Evolutionary conservation across 2,888 invertebrate species (phyloP).

Genomic region (Physocephala rufipes): DNA sequence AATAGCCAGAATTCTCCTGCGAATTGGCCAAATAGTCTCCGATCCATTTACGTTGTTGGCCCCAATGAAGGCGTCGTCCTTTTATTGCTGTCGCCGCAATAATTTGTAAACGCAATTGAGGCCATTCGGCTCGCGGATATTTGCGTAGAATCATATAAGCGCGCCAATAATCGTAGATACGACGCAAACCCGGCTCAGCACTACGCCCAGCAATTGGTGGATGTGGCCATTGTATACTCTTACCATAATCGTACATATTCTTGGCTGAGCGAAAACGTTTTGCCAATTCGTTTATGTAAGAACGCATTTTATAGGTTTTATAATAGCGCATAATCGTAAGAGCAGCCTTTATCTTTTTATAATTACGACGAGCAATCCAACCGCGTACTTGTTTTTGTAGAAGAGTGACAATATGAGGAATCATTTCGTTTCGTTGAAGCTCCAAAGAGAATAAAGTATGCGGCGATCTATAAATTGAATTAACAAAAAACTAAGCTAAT

Average conservation of each 20-base stretch:
- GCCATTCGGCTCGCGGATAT: constrained; percentile 86
- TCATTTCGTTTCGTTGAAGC: constrained; percentile 82
- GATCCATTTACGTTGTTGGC: constrained; percentile 81
- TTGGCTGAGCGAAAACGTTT: constrained; percentile 74
- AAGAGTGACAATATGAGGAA: constrained; percentile 90
- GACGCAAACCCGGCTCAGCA: constrained; percentile 71
- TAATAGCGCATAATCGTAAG: constrained; percentile 83
- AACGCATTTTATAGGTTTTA: constrained; percentile 76
- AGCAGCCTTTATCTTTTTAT: constrained; percentile 87
- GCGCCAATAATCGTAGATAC: constrained; percentile 83
- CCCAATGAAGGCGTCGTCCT: constrained; percentile 73
- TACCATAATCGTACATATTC: constrained; percentile 78
- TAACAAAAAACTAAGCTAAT: background rate
- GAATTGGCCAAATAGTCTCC: constrained; percentile 81
- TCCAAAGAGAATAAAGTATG: constrained; percentile 91
- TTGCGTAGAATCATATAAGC: constrained; percentile 86
- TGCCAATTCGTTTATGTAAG: constrained; percentile 75
- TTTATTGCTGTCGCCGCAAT: constrained; percentile 78
- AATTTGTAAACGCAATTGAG: constrained; percentile 83
- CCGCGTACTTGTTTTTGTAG: constrained; percentile 97
- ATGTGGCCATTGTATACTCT: constrained; percentile 82
- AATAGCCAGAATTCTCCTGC: constrained; percentile 75
- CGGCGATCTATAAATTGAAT: constrained; percentile 90
- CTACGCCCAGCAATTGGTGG: constrained; percentile 76
- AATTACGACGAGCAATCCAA: constrained; percentile 78